Conservation (phyloP, 1,140 invertebrate species). For the Trypoxylus dichotomus region DNA sequence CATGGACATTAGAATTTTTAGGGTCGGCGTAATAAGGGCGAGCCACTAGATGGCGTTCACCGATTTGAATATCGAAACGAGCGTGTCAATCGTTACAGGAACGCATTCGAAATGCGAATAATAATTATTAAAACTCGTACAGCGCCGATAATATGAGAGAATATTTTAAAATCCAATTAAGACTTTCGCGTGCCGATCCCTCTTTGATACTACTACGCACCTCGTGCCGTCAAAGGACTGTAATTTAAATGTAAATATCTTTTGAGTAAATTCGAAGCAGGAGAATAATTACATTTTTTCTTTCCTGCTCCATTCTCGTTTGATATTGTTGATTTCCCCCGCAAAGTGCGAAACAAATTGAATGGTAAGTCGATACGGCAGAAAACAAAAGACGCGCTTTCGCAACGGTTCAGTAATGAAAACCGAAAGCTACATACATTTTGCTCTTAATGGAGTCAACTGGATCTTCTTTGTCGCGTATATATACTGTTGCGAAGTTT, state of each 20-base stretch:
- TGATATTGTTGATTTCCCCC: background rate
- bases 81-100: too few relatives aligned
- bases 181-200: background rate
- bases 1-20: too few relatives aligned
- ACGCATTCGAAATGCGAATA: background rate
- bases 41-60: background rate
- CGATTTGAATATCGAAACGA: background rate
- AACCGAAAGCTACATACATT: background rate
- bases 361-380: background rate
- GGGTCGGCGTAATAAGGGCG: too few relatives aligned
- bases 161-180: background rate
- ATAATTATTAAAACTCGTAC: background rate
- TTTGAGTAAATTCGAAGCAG: background rate
- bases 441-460: background rate
- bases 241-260: background rate
- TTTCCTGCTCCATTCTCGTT: background rate
- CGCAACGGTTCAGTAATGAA: background rate
- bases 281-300: background rate
- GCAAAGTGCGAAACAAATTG: background rate
- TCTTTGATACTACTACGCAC: background rate
- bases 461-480: background rate
- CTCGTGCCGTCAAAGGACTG: background rate
- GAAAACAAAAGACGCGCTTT: background rate
- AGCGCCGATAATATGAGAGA: background rate
- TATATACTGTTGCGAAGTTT: too few relatives aligned